A percentile compares a stretch with the other conserved stretches of the same genome.
Evolutionary conservation across 2,888 invertebrate genomes (phyloP).

Genomic region (Leptogaster cylindrica): DNA sequence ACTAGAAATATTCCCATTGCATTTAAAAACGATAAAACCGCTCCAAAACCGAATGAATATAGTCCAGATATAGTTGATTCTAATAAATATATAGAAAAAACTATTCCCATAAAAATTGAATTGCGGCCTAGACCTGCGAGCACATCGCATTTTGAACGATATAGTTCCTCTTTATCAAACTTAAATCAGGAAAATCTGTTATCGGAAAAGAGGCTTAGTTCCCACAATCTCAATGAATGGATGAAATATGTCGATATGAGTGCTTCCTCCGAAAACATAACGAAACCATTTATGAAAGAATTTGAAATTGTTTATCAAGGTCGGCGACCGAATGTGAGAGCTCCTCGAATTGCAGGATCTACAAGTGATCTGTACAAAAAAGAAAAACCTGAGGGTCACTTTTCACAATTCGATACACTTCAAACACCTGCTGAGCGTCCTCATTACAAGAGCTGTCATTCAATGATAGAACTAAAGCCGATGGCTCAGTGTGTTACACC

Average conservation of each 20-base stretch:
- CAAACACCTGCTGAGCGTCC: slow-evolving; percentile 47
- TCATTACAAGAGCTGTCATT: slow-evolving; percentile 57
- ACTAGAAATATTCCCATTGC: neutral
- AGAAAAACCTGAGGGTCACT: neutral
- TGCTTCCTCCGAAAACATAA: slow-evolving; percentile 59
- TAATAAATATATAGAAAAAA: slow-evolving; percentile 5
- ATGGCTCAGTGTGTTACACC: slow-evolving; percentile 56
- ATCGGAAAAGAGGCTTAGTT: slow-evolving; percentile 54
- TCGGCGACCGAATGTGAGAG: slow-evolving; percentile 54
- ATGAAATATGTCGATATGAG: slow-evolving; percentile 56
- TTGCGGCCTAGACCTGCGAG: slow-evolving; percentile 11
- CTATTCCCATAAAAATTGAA: slow-evolving; percentile 5
- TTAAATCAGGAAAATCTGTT: slow-evolving; percentile 12
- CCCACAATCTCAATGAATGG: slow-evolving; percentile 62
- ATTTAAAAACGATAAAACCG: neutral
- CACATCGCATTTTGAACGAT: neutral
- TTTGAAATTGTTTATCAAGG: slow-evolving; percentile 58
- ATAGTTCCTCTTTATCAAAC: neutral
- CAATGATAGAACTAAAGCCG: slow-evolving; percentile 59
- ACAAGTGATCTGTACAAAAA: slow-evolving; percentile 55
- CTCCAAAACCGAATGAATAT: neutral
- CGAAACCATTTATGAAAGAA: slow-evolving; percentile 58
- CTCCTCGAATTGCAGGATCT: slow-evolving; percentile 57
- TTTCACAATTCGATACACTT: neutral
- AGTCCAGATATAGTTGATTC: no score